Base-by-base conservation (phyloP, 2,113 vertebrate genomes). In the Thamnaconus septentrionalis region DNA sequence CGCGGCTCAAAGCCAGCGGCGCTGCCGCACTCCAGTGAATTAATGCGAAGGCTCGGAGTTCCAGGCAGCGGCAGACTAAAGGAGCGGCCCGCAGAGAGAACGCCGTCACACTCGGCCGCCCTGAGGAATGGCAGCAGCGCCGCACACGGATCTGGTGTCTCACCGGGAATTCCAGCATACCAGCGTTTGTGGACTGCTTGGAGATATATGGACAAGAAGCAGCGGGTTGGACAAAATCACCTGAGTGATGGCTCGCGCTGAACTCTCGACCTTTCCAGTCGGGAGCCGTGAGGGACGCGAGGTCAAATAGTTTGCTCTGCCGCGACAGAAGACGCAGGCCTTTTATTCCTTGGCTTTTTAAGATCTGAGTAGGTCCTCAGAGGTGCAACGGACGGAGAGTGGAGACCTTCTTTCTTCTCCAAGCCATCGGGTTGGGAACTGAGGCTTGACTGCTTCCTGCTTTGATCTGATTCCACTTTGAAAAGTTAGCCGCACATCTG, bases 101-200 rank as follows among this genome's bases (percentile, higher is more conserved):
- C n/a, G 39, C 53, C 61, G 61, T 81, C 68, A 71, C 67, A 63
- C 67, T 76, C 55, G 41, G 65, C 62, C 60, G 60, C 69, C 61
- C 43, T 0, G 8, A 57, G 52, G 61, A 85, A 75, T 54, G 60
- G 55, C 45, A 59, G 47, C 4, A 4, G 41, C 10, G 45, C 44
- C 51, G 18, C 56, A 40, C 42, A 75, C 68, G 18, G 18, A 31
- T 31, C 70, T 46, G 53, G 43, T 68, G 59, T 82, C 58, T 5
- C 58, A 56, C 52, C 53, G 67, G 69, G 64, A 59, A 73, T 69
- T 67, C 59, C 66, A 54, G 52, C 74, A 70, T 75, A 68, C 41
- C 72, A 75, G 57, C 64, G 51, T 63, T 64, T 42, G 12, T 52
- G 60, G 60, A 73, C 50, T 43, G 52, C 46, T 18, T 5, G 12